Percentiles rank a stretch among this genome's conserved stretches.
Evolutionary conservation across 2,888 invertebrate genomes (phyloP).

Genomic region (Andrena bicolor): DNA sequence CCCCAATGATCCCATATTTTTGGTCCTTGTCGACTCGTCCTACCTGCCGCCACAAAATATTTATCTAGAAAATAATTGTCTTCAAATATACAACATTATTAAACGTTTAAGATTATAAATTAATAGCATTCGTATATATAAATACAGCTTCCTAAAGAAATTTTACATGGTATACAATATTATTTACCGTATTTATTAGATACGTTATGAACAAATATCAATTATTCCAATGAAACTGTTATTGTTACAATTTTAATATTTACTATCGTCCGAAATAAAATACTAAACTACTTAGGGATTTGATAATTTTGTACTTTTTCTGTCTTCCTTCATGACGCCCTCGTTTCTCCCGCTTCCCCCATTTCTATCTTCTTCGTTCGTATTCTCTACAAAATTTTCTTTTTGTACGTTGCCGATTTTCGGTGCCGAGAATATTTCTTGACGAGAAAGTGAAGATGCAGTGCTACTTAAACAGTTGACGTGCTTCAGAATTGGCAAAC

Average conservation of each 20-base stretch:
- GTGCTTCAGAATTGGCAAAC: not conserved
- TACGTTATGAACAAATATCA: not conserved
- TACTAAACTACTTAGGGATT: not conserved
- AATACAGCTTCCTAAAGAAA: conserved; percentile 7
- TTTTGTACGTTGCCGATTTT: conserved; percentile 8
- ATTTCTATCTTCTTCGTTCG: not conserved
- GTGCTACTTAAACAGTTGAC: not conserved
- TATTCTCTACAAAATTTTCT: not conserved
- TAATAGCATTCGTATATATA: not conserved
- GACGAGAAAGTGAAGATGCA: not conserved
- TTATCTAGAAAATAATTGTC: not conserved
- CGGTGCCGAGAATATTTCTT: not conserved
- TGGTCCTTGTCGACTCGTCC: conserved; percentile 65
- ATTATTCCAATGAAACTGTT: not conserved
- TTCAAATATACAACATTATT: not conserved
- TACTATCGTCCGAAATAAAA: not conserved
- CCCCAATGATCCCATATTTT: conserved; percentile 86
- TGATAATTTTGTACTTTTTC: conserved; percentile 12
- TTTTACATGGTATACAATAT: not conserved
- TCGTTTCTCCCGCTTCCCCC: not conserved
- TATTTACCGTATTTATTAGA: not conserved
- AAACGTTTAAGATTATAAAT: not conserved
- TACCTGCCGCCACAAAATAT: conserved; percentile 39
- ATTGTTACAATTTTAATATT: not conserved
- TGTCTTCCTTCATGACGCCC: not conserved